phyloP scores from a whole-genome alignment of 2,797 vertebrate genomes.

The Dendrocincla tyrannina region DNA sequence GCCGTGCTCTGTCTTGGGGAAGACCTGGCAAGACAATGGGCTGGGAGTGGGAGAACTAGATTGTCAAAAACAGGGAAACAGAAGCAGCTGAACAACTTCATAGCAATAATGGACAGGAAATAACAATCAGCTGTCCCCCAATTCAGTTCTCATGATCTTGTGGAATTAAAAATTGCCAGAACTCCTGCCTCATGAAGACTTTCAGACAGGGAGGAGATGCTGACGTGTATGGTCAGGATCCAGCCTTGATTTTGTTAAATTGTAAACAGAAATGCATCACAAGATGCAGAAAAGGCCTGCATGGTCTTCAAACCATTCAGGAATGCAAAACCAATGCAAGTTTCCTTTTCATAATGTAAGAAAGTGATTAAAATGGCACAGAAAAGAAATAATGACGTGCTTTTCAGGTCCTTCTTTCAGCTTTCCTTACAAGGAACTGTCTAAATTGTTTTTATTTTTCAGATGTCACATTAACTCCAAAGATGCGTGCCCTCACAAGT shows the following conservation, averaged over 20 bases:
- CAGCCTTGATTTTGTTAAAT: neutral
- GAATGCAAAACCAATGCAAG: neutral
- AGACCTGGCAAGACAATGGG: neutral
- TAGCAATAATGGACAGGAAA: neutral
- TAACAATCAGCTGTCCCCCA: neutral
- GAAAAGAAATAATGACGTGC: neutral
- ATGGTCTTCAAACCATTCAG: neutral
- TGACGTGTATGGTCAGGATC: neutral
- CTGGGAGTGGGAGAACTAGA: neutral
- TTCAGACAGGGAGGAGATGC: neutral
- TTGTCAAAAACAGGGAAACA: neutral
- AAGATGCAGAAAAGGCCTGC: neutral
- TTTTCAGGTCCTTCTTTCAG: neutral
- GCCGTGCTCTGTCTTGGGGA: neutral
- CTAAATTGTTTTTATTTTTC: neutral
- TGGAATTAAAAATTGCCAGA: neutral
- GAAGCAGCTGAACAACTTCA: neutral
- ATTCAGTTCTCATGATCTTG: rapidly evolving
- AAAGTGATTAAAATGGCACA: neutral
- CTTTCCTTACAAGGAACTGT: neutral
- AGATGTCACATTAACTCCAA: neutral
- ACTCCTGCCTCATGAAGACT: neutral
- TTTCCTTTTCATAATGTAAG: neutral
- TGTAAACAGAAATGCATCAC: neutral
- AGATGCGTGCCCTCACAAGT: neutral